Conservation (phyloP, 2,797 vertebrate species). For the Thripadectes ignobilis region DNA sequence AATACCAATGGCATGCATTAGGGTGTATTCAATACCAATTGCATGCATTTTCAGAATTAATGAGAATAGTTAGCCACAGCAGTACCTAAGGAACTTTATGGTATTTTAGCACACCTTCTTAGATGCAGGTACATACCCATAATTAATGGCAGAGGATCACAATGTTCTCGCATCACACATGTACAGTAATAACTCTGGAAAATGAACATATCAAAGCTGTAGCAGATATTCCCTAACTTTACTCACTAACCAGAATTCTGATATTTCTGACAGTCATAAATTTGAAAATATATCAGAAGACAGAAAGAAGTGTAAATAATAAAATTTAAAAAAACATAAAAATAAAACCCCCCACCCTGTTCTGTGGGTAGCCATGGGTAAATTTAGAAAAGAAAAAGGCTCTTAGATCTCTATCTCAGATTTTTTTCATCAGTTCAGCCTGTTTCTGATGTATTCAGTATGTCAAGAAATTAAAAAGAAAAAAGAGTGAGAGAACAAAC, state of each 20-base stretch:
- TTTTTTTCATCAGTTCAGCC: background rate
- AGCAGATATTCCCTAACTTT: background rate
- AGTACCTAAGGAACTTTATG: background rate
- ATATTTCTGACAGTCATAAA: background rate
- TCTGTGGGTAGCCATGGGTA: background rate
- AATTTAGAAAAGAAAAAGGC: background rate
- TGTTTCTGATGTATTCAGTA: background rate
- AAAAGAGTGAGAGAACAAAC: background rate
- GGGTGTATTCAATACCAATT: background rate
- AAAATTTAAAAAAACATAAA: background rate
- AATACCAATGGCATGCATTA: background rate
- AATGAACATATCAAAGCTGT: background rate
- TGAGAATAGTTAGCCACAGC: background rate
- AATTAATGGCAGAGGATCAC: background rate
- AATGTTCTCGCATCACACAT: background rate
- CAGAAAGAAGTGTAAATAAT: background rate
- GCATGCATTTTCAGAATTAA: background rate
- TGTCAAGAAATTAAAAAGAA: background rate
- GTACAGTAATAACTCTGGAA: background rate
- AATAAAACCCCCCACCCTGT: background rate
- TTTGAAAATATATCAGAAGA: background rate
- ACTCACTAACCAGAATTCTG: background rate
- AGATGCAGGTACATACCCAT: background rate
- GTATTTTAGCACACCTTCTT: background rate
- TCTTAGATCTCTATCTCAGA: background rate